Percentiles rank a stretch among this genome's conserved stretches.
Conservation (phyloP, 2,888 invertebrate genomes). For the Halocaridina rubra region DNA sequence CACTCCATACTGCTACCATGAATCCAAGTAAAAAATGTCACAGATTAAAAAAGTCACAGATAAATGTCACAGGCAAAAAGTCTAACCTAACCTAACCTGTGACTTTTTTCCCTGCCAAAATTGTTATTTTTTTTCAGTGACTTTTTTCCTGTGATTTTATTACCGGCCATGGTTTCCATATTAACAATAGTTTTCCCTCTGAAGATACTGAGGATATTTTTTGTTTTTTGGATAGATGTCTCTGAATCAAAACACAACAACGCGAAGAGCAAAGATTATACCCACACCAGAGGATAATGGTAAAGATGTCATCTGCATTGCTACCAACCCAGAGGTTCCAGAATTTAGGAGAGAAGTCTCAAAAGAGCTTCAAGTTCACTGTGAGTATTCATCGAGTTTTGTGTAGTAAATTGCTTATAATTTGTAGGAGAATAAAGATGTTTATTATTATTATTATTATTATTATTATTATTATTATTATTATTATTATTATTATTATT, state of each 20-base stretch:
- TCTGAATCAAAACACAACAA: constrained; percentile 19
- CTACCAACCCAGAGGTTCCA: constrained; percentile 44
- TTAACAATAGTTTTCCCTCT: background rate
- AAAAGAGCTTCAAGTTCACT: constrained; percentile 26
- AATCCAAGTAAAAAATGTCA: no score
- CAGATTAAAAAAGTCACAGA: background rate
- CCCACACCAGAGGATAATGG: constrained; percentile 52
- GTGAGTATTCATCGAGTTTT: constrained; percentile 44
- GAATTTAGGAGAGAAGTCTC: constrained; percentile 18
- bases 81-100: no score
- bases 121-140: no score
- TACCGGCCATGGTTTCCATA: background rate
- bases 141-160: no score
- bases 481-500: background rate
- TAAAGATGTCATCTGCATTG: constrained; percentile 35
- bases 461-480: background rate
- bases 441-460: background rate
- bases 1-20: no score
- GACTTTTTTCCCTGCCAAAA: no score
- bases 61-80: background rate
- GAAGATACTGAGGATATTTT: background rate
- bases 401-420: no score
- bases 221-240: background rate
- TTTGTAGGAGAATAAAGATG: no score
- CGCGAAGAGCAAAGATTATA: constrained; percentile 20